Conservation (phyloP, 37 sponge, comb jelly and placozoan species). For the Crambe crambe region DNA sequence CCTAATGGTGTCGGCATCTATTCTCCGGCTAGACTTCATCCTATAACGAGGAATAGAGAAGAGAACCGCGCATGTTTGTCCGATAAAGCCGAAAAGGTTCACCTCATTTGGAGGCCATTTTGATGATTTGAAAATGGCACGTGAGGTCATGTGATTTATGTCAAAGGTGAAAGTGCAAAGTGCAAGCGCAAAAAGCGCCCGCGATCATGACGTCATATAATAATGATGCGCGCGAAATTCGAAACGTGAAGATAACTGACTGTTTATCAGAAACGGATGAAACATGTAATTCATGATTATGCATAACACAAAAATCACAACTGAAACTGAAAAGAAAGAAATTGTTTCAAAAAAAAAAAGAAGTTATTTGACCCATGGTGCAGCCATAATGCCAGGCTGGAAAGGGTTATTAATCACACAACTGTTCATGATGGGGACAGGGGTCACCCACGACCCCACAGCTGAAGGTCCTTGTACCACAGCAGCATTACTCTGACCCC, state of each 20-base stretch:
- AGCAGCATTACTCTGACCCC: neutral
- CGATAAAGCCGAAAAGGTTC: neutral
- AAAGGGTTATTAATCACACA: constrained; percentile 63
- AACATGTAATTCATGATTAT: no score
- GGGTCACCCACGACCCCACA: constrained; percentile 29
- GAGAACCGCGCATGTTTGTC: neutral
- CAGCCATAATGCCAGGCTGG: constrained; percentile 54
- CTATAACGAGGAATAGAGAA: neutral
- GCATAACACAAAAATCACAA: neutral
- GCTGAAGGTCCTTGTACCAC: constrained; percentile 21
- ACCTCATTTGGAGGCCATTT: constrained; percentile 28
- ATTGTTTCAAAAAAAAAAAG: no score
- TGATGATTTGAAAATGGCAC: constrained; percentile 1
- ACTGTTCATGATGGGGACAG: constrained; percentile 29
- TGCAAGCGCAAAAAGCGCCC: neutral
- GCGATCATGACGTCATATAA: no score
- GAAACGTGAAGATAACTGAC: neutral
- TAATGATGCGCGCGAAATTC: no score
- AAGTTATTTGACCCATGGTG: constrained; percentile 66
- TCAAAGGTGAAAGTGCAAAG: neutral
- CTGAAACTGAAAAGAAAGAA: neutral
- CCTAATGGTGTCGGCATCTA: constrained; percentile 17
- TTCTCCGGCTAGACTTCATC: constrained; percentile 42
- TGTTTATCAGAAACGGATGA: neutral
- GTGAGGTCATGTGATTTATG: constrained; percentile 22